Base-by-base conservation (phyloP, 2,888 invertebrate species). In the Conomelus anceps region DNA sequence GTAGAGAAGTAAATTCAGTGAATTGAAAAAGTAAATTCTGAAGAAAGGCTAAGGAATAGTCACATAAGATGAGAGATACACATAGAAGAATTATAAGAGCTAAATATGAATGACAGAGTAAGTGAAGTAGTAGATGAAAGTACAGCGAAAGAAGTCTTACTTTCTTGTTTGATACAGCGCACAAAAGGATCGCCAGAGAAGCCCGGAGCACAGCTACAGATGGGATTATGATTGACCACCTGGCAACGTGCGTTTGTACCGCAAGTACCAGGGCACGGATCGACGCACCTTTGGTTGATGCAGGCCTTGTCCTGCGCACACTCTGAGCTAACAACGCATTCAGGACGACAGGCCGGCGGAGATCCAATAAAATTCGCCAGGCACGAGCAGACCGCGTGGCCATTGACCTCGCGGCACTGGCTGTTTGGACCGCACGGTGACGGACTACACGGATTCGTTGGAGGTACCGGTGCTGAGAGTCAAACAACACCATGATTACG, bases 381-480 rank as follows among this genome's bases (percentile, higher is more conserved):
- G 92, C 96, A 96, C 23, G 95, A 95, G 92, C 96, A 96, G 7
- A 95, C 95, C 0, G 95, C 95, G 92, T 95, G 95, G 63, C 94
- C 94, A 92, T 95, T 95, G 20, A 95, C 93, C 92, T 94, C 95
- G 89, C 94, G 94, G 91, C 96, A 96, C 92, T 95, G 94, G 91
- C 95, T 95, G 92, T 96, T 95, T 0, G 95, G 95, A 85, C 96
- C 96, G 92, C 96, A 96, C 7, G 96, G 96, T n/a, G 95, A 95
- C 22, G 95, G 95, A 88, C 94, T 93, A 91, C 96, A 96, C 3
- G 95, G 95, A 92, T 95, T 92, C 34, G 90, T 90, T 63, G 92
- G 92, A 1, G 91, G 91, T 84, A 90, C 90, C 89, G 90, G 90
- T 84, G 90, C 90, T 87, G 89, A 88, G 88, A 89, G 63, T 90